These are phyloP conservation scores for Callocephalon fimbriatum DNA, from an alignment of 2,113 vertebrate genomes.

Conservation along the genomic window DNA sequence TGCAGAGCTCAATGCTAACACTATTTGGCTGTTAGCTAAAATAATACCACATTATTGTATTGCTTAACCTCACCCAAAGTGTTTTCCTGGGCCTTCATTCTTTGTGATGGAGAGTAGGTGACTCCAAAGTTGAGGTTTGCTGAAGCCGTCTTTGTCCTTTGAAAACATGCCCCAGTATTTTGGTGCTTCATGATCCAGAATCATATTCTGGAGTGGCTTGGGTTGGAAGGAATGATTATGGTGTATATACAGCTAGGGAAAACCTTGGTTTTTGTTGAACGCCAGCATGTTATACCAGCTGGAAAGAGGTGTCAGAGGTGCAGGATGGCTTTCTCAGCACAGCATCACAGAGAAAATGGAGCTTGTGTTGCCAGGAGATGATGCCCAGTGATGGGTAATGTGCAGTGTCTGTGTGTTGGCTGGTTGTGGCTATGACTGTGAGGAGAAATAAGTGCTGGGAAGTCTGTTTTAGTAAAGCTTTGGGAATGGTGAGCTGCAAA, in stretches of 20 bases:
- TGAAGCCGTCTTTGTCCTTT: neutral
- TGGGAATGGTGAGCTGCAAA: neutral
- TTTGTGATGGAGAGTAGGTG: neutral
- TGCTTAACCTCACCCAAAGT: neutral
- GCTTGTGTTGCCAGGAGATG: neutral
- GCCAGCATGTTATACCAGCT: neutral
- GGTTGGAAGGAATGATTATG: neutral
- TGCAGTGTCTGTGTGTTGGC: neutral
- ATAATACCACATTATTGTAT: neutral
- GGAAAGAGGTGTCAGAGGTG: neutral
- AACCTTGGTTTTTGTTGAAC: accelerated
- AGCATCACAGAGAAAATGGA: neutral
- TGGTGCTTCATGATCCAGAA: neutral
- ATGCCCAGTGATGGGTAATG: neutral
- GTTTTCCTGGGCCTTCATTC: neutral
- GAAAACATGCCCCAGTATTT: neutral
- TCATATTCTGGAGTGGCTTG: neutral
- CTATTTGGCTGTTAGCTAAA: neutral
- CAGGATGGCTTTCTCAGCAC: neutral
- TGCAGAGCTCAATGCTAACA: neutral
- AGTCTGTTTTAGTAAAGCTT: neutral
- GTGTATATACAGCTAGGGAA: neutral
- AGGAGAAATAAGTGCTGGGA: neutral
- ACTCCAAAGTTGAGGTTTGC: neutral
- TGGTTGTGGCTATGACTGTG: neutral